Percentiles rank a stretch among this genome's conserved stretches.
Evolutionary conservation across 2,113 vertebrate genomes (phyloP).

Genomic region (Mola mola): DNA sequence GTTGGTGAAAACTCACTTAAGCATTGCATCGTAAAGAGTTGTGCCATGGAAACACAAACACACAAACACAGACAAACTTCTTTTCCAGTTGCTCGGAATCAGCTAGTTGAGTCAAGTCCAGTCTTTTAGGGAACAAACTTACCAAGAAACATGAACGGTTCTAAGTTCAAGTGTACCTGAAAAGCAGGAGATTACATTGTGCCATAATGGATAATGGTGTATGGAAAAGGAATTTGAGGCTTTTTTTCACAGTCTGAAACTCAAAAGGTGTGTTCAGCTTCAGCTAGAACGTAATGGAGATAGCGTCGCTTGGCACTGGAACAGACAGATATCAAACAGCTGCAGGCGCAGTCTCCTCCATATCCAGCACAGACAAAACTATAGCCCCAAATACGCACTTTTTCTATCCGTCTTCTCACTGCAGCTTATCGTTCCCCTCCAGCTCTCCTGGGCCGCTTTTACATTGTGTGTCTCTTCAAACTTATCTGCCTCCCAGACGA

Average conservation of each 20-base stretch:
- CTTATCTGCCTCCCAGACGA: slow-evolving; percentile 41
- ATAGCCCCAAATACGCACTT: background rate
- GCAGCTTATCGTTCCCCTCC: slow-evolving; percentile 32
- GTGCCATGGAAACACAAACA: too few relatives aligned
- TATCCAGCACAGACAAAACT: slow-evolving; percentile 7
- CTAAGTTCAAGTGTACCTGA: background rate
- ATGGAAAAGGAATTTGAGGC: too few relatives aligned
- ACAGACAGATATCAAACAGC: slow-evolving; percentile 45
- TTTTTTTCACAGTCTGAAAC: slow-evolving; percentile 14
- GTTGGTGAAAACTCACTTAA: too few relatives aligned
- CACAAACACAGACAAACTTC: too few relatives aligned
- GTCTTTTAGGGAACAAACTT: too few relatives aligned
- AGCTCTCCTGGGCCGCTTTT: slow-evolving; percentile 19
- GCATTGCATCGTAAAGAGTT: too few relatives aligned
- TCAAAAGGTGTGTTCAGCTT: slow-evolving; percentile 13
- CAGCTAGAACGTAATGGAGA: background rate
- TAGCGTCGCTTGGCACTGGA: slow-evolving; percentile 4
- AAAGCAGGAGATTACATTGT: background rate
- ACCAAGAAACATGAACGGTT: too few relatives aligned
- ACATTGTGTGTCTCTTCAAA: slow-evolving; percentile 36
- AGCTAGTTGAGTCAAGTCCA: too few relatives aligned
- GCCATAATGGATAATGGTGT: background rate
- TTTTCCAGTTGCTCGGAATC: too few relatives aligned
- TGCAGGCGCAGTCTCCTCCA: slow-evolving; percentile 24
- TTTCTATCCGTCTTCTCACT: slow-evolving; percentile 13